Base-by-base conservation (phyloP, 2,797 vertebrate genomes). In the Sebastes glaucus region DNA sequence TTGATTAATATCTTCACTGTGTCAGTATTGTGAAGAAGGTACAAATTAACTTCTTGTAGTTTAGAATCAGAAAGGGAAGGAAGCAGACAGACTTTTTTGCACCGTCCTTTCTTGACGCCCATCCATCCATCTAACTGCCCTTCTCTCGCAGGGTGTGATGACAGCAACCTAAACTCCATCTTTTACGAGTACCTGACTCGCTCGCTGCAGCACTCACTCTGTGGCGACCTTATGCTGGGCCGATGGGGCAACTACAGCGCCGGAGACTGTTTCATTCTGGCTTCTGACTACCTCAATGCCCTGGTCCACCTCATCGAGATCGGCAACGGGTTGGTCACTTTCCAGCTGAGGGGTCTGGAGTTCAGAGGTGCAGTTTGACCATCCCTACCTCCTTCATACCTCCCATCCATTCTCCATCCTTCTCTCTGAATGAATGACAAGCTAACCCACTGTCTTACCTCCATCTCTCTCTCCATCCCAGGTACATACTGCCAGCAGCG, bases 241-340 rank as follows among this genome's bases (percentile, higher is more conserved):
- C 97, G 98, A 49, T 99, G 98, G 98, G 98, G 98, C 63, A 99
- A 97, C 95, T 99, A 98, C 94, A 96, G 95, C 78, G 97, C 98
- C 2, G 98, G 98, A n/a, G 98, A 99, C 94, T 99, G 98, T 87
- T 99, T 99, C 96, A 99, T 99, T 87, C 96, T 99, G 86, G 98
- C 98, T 23, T 99, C 98, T 7, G 98, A 99, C 96, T 99, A 99
- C 96, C 98, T 99, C 96, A 99, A 99, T 60, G 98, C 98, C 42
- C 95, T 99, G 77, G 98, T 99, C 52, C 98, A 99, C 94, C 96
- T 99, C 82, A 97, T 99, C 78, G 98, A 99, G 95, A 99, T 98
- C 67, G 98, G 98, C 89, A 99, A 99, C 0, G 98, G 98, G 22
- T 92, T 99, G 62, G 97, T 99, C 88, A 99, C 98, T 27, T 99